Conservation (phyloP, 2,797 vertebrate species). For the Gymnocypris eckloni region DNA sequence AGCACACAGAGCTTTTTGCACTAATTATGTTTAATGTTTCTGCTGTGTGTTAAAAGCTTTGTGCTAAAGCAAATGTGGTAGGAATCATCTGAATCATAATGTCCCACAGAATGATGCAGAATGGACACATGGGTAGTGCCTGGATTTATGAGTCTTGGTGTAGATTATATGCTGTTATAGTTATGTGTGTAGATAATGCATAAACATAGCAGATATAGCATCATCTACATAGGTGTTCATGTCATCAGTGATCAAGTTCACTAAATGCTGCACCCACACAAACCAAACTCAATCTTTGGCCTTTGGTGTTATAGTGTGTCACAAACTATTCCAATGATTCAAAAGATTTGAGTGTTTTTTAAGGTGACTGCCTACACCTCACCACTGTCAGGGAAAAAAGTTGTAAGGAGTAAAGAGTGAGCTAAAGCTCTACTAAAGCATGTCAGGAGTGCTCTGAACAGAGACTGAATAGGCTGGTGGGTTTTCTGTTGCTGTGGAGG, state of each 20-base stretch:
- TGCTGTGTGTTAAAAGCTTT: background rate
- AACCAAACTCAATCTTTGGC: background rate
- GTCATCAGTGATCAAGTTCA: background rate
- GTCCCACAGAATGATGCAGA: slow-evolving; percentile 30
- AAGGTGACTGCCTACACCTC: slow-evolving; percentile 12
- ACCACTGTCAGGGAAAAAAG: background rate
- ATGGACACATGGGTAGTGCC: slow-evolving; percentile 6
- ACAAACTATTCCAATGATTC: background rate
- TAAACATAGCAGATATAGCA: background rate
- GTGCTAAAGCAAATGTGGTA: background rate
- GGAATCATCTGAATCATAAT: slow-evolving; percentile 17
- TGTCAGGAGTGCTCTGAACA: slow-evolving; percentile 1
- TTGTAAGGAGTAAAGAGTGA: background rate
- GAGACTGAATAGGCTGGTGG: slow-evolving; percentile 12
- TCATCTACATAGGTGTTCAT: background rate
- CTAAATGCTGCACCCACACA: slow-evolving; percentile 1
- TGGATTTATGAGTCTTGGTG: slow-evolving; percentile 1
- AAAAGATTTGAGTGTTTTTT: background rate
- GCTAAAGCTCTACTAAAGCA: slow-evolving; percentile 6
- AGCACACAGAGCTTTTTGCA: background rate
- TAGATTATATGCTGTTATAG: background rate
- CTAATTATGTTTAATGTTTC: background rate
- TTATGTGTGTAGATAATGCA: slow-evolving; percentile 5
- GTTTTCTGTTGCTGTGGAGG: slow-evolving; percentile 36
- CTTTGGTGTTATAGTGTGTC: slow-evolving; percentile 27